Evolutionary conservation across 2,797 vertebrate genomes (phyloP).

Genomic region (Peromyscus attwateri): DNA sequence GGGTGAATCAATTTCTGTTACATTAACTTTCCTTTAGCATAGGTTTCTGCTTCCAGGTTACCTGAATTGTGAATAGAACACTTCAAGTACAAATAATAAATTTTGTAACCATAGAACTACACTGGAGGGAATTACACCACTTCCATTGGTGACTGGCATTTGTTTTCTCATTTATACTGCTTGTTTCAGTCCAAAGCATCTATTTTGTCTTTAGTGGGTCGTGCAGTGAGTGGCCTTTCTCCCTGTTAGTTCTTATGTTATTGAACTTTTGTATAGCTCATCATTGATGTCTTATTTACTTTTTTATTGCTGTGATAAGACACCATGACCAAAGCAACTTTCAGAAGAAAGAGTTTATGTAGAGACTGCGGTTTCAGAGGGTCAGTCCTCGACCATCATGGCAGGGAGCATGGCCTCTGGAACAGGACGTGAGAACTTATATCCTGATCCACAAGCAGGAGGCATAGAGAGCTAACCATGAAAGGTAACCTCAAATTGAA

Average conservation of each 20-base stretch:
- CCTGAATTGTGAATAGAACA: neutral
- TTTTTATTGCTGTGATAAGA: neutral
- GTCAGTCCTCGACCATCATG: too few relatives aligned
- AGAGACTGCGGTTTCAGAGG: neutral
- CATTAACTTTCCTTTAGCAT: neutral
- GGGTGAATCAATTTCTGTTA: neutral
- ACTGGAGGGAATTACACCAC: neutral
- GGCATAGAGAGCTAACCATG: too few relatives aligned
- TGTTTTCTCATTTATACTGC: slow-evolving; percentile 20
- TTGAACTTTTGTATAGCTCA: neutral
- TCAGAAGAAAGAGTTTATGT: too few relatives aligned
- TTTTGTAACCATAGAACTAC: neutral
- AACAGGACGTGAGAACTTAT: neutral
- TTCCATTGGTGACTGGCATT: neutral
- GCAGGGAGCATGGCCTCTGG: neutral
- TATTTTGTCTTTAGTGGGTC: neutral
- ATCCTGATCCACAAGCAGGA: neutral
- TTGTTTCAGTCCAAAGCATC: neutral
- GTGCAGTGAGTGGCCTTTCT: neutral
- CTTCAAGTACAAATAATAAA: slow-evolving; percentile 4
- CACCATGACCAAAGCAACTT: neutral
- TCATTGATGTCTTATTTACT: neutral
- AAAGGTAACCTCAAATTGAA: neutral
- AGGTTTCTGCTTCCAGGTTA: neutral
- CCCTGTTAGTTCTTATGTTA: neutral